These are phyloP conservation scores for Metopia argyrocephala DNA, from an alignment of 2,888 invertebrate genomes.

Conservation along the genomic window DNA sequence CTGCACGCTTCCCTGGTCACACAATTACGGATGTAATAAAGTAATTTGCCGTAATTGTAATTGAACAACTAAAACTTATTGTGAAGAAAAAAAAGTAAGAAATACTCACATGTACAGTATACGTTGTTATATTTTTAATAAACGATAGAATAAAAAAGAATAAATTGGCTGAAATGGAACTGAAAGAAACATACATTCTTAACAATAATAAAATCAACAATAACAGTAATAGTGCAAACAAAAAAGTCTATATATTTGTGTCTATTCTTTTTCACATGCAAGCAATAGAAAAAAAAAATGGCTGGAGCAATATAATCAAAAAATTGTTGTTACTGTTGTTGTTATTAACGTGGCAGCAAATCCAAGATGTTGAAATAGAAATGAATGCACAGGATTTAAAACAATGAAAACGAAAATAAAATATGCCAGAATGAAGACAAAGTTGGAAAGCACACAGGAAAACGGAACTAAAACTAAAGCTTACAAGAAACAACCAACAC, in stretches of 20 bases:
- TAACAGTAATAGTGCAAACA: slow-evolving; percentile 29
- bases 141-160: slow-evolving; percentile 8
- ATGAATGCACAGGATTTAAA: slow-evolving; percentile 40
- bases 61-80: slow-evolving; percentile 73
- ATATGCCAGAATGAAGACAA: slow-evolving; percentile 44
- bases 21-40: slow-evolving; percentile 78
- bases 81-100: slow-evolving; percentile 44
- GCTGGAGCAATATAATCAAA: slow-evolving; percentile 23
- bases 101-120: slow-evolving; percentile 40
- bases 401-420: slow-evolving; percentile 36
- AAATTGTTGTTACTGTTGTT: slow-evolving; percentile 20
- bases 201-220: slow-evolving; percentile 14
- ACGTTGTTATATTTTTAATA: slow-evolving; percentile 8
- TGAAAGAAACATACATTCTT: no score
- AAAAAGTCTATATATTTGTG: not conserved
- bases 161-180: not conserved
- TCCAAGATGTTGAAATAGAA: not conserved
- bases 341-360: slow-evolving; percentile 14
- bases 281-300: not conserved
- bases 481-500: slow-evolving; percentile 35
- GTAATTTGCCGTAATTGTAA: slow-evolving; percentile 78
- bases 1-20: slow-evolving; percentile 76
- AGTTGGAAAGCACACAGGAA: slow-evolving; percentile 54
- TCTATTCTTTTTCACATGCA: not conserved
- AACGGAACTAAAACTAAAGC: slow-evolving; percentile 50